Base-by-base conservation (phyloP, 2,888 invertebrate genomes). In the Drosophila atripex region DNA sequence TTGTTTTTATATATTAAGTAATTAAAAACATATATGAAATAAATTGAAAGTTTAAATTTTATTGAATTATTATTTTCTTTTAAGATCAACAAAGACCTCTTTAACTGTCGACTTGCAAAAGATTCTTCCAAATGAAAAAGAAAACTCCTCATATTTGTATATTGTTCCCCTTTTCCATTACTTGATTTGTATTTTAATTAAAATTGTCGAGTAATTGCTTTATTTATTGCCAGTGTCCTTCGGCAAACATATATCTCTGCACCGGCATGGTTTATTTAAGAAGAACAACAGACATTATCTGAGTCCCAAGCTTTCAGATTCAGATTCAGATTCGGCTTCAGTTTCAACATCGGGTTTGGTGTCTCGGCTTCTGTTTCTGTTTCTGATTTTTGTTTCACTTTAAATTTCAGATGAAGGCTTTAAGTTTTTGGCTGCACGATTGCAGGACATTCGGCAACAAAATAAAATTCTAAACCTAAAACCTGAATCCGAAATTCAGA, bases 261-360 rank as follows among this genome's bases (percentile, higher is more conserved):
- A 52, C 53, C 51, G 68, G 61, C 85, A 87, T 76, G 87, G 73
- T 87, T 83, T 83, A 85, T 85, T 83, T 85, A 87, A 73, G 79
- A 78, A 85, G 71, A 85, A 87, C 88, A 87, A 85, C 83, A 85
- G 78, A 76, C 76, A 59, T 41, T 41, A 16, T 16, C 43, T 21
- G 50, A 41, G 50, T 47, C 53, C 30, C 51, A 18, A 45, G 32
- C 12, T 16, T 16, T 14, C 8, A 47, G 23, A 32, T 41, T 43
- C 16, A 41, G 46, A n/a, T n/a, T n/a, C n/a, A 45, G 32, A 45
- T 41, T 32, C 66, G 18, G 68, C 39, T 68, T 28, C 43, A n/a
- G 35, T 35, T 52, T 65, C 35, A n/a, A n/a, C n/a, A n/a, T n/a
- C n/a, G n/a, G n/a, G n/a, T n/a, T n/a, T n/a, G n/a, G n/a, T 35